Conservation (phyloP, 2,888 invertebrate genomes). For the Lepas anatifera region DNA sequence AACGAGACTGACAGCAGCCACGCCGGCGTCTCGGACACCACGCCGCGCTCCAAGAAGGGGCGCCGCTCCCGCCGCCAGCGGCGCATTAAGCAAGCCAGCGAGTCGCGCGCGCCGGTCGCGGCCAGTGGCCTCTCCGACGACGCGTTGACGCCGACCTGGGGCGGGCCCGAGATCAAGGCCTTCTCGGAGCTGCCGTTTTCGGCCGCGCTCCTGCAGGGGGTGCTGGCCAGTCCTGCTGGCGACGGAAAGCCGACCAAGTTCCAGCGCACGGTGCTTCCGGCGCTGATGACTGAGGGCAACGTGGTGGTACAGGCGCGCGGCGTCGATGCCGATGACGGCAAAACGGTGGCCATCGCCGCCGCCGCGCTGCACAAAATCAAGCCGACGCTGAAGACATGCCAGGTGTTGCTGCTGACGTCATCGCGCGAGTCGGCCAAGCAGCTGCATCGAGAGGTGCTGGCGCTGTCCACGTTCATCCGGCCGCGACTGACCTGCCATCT, state of each 20-base stretch:
- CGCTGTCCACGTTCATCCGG: background rate
- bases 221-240: background rate
- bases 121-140: background rate
- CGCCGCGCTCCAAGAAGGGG: background rate
- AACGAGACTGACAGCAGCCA: constrained; percentile 3
- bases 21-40: background rate
- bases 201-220: background rate
- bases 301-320: constrained; percentile 10
- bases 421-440: constrained; percentile 3
- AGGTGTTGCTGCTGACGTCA: background rate
- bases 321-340: background rate
- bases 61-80: constrained; percentile 1
- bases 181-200: background rate
- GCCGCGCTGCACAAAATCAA: background rate
- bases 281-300: background rate
- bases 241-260: background rate
- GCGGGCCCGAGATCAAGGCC: background rate
- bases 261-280: background rate
- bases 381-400: background rate
- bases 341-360: background rate
- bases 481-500: constrained; percentile 6
- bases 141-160: background rate
- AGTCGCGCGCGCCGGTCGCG: background rate
- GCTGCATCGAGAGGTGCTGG: background rate
- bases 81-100: background rate